Base-by-base conservation (phyloP, 2,888 invertebrate species). In the Omphaloscelis lunosa region DNA sequence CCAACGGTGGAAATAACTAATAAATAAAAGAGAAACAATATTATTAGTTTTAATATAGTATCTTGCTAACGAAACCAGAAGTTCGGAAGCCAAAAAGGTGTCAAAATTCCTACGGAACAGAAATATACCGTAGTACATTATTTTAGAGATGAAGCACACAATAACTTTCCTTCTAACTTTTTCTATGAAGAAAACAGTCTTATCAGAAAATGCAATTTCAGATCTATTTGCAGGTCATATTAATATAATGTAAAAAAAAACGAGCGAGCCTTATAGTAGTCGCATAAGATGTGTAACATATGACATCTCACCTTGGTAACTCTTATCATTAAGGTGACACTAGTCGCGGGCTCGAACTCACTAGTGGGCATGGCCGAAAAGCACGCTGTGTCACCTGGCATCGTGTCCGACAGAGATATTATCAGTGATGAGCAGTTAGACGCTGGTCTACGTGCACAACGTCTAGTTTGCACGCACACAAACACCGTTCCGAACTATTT, bases 11-110 rank as follows among this genome's bases (percentile, higher is more conserved):
- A 63, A 67, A 76, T 29, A 1, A 17, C 2, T 56, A n/a, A 5
- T 65, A 56, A n/a, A 7, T 65, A 59, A 56, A 56, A 59, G 15
- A 61, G 65, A 71, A 34, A 65, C 17, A 34, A 34, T 39, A 48
- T 67, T 45, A 61, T 34, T 74, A 15, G 15, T 65, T 59, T 56
- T 53, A 20, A 23, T 29, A n/a, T 61, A 9, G 23, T 51, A 72
- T n/a, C 39, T 53, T 48, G 20, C 15, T 69, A 51, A 29, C 3
- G 34, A 45, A 68, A 63, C 27, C 58, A 41, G 17, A 59, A 65
- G 39, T 77, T 27, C 17, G 27, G 29, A 51, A 72, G 53, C 3
- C 45, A 59, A 72, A 82, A 45, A 70, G 39, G 56, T 73, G 66
- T n/a, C 20, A 41, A 66, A 56, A 39, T 63, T 79, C 53, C 39